phyloP scores from a whole-genome alignment of 2,113 vertebrate species.

The Indicator maculatus region DNA sequence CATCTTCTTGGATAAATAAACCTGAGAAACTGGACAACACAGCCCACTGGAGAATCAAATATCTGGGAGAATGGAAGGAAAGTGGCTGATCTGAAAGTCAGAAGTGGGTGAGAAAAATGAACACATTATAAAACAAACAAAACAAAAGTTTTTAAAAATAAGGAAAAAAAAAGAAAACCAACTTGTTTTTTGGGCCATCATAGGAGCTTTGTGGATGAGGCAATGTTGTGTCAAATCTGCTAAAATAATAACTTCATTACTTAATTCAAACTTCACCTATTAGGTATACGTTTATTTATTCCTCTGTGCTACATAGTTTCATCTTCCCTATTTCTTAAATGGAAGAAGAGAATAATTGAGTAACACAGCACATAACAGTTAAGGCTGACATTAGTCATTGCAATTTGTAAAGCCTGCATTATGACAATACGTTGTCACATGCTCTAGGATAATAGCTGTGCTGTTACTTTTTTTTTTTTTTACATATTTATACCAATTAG shows the following conservation, averaged over 20 bases:
- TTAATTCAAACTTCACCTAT: not conserved
- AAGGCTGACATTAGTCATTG: not conserved
- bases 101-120: fast-evolving
- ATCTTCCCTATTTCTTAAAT: not conserved
- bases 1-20: not conserved
- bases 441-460: fast-evolving
- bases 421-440: not conserved
- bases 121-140: not conserved
- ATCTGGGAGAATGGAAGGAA: not conserved
- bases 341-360: not conserved
- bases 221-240: not conserved
- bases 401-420: not conserved
- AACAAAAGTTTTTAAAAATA: no score
- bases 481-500: not conserved
- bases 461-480: not conserved
- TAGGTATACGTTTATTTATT: not conserved
- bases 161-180: no score
- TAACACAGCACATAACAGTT: not conserved
- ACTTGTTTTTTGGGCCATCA: fast-evolving
- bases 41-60: not conserved
- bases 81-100: not conserved
- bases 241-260: not conserved
- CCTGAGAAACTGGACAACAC: not conserved
- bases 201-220: not conserved
- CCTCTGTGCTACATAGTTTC: not conserved